Base-by-base conservation (phyloP, 1,140 invertebrate species). In the Spodoptera frugiperda region DNA sequence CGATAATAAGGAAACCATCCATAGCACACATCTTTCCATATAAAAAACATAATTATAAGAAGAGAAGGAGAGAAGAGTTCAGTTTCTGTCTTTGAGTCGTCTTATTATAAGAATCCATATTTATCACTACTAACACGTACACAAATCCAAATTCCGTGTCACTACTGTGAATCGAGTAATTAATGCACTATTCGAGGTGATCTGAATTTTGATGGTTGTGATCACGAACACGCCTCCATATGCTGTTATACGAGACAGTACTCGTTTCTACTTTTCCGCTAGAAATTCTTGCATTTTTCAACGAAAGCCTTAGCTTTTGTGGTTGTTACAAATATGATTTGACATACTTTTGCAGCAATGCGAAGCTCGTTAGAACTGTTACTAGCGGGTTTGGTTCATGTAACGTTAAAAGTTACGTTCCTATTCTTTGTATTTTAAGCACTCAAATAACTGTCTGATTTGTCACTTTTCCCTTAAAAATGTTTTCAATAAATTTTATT, bases 131-230 rank as follows among this genome's bases (percentile, higher is more conserved):
- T 25, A 25, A 2, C 33, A 39, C 33, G 33, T 39, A 4, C 33
- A 39, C 8, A 6, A 9, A 6, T 39, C 33, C 33, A 10, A 39
- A 39, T 39, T 39, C 33, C 6, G 33, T 39, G 6, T 10, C 30
- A 19, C 33, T 33, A 33, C 4, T 17, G 2, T 12, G 33, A 55
- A 71, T 17, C n/a, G 11, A 72, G 57, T 72, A 72, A 72, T 72
- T 72, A 57, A 72, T 72, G 5, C 68, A 57, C 53, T 17, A 46
- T 39, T 17, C 17, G 12, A 54, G 55, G 68, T 72, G 68, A 4
- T 55, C 33, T 55, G 68, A 72, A 57, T 72, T 46, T 46, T 46
- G 68, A 72, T 72, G 25, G 68, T 44, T 57, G 14, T 33, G 53
- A 55, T 55, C 68, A 72, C 68, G 53, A 72, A 72, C 17, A 21